These are phyloP conservation scores for Drepanosiphum platanoidis DNA, from an alignment of 2,888 invertebrate species.

Conservation along the genomic window DNA sequence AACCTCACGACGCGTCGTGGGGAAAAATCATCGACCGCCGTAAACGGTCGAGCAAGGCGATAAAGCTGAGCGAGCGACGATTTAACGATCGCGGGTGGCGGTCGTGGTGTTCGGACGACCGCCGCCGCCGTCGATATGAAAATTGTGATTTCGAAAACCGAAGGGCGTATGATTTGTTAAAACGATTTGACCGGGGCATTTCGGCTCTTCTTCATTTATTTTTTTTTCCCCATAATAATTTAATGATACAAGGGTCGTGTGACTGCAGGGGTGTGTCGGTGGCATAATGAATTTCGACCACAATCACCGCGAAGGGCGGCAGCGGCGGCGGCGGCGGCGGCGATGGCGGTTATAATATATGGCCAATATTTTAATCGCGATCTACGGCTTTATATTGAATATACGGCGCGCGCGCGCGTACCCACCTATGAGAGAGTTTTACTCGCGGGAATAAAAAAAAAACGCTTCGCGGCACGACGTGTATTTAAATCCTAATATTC, in stretches of 20 bases:
- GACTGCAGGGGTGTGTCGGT: constrained; percentile 10
- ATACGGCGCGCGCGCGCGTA: too few species aligned
- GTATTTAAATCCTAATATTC: background rate
- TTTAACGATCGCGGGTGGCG: background rate
- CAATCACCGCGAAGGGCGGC: background rate
- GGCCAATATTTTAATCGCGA: constrained; percentile 14
- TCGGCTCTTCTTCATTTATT: background rate
- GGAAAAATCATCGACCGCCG: too few species aligned
- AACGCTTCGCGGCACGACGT: background rate
- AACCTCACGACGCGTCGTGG: background rate
- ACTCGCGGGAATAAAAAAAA: background rate
- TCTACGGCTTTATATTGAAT: too few species aligned
- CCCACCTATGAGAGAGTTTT: too few species aligned
- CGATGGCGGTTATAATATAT: background rate
- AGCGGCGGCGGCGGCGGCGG: background rate
- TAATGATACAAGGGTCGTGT: constrained; percentile 11
- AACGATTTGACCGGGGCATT: constrained; percentile 2
- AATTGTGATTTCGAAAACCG: constrained; percentile 22
- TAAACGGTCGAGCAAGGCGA: too few species aligned
- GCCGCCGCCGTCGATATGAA: constrained; percentile 6
- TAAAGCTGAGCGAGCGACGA: background rate
- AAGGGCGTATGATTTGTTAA: constrained; percentile 54
- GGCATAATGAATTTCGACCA: constrained; percentile 31
- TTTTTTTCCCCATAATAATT: too few species aligned
- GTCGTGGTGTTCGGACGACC: background rate